Percentiles rank a stretch among this genome's conserved stretches.
Conservation (phyloP, 2,113 vertebrate species). For the Riparia riparia region DNA sequence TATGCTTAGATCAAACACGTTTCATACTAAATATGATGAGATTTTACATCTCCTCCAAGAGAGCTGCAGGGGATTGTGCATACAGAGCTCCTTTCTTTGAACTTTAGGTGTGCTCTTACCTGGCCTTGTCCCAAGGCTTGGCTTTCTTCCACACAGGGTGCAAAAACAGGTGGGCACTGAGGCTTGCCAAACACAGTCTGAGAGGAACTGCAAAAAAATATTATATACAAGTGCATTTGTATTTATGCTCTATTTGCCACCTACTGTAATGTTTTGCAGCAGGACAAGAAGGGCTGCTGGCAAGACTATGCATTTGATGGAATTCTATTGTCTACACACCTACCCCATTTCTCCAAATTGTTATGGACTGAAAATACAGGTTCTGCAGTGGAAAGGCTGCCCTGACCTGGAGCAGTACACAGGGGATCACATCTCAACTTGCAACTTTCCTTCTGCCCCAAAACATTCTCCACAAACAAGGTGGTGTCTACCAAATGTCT, state of each 20-base stretch:
- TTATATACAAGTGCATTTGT: neutral
- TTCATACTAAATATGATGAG: neutral
- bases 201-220: slow-evolving; percentile 1
- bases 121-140: slow-evolving; percentile 26
- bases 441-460: neutral
- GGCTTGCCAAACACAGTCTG: neutral
- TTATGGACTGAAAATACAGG: neutral
- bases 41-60: neutral
- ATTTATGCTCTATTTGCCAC: neutral
- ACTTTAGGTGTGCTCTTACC: slow-evolving; percentile 18
- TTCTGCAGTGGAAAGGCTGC: neutral
- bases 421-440: neutral
- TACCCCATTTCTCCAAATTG: neutral
- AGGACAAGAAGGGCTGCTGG: neutral
- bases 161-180: neutral
- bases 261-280: neutral
- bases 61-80: neutral
- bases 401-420: neutral
- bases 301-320: neutral
- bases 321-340: neutral
- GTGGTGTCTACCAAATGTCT: neutral
- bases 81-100: neutral
- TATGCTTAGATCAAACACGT: neutral
- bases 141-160: neutral
- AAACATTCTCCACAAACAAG: neutral